Evolutionary conservation across 2,113 vertebrate genomes (phyloP).

Genomic region (Theristicus caerulescens): DNA sequence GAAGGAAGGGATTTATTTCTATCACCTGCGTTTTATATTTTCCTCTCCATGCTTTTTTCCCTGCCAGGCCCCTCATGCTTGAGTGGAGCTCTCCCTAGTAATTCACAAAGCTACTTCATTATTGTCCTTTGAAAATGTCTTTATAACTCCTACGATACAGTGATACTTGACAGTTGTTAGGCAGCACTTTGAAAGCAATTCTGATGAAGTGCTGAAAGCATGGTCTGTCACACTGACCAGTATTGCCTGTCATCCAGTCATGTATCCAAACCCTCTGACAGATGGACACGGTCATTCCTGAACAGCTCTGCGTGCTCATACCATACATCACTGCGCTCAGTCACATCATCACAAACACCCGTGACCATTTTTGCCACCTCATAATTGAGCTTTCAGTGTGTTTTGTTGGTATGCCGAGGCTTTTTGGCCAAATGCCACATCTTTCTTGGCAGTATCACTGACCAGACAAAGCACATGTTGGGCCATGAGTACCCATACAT

Average conservation of each 20-base stretch:
- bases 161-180: not conserved
- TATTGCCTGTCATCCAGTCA: slow-evolving; percentile 9
- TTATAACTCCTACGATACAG: not conserved
- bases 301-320: not conserved
- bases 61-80: not conserved
- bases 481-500: not conserved
- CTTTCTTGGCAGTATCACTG: slow-evolving; percentile 12
- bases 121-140: slow-evolving; percentile 3
- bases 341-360: not conserved
- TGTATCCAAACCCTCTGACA: not conserved
- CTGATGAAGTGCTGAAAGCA: slow-evolving; percentile 30
- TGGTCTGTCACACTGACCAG: slow-evolving; percentile 14
- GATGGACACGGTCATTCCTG: not conserved
- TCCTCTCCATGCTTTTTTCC: not conserved
- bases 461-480: slow-evolving; percentile 40
- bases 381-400: slow-evolving; percentile 16
- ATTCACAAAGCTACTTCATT: not conserved
- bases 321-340: not conserved
- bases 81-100: not conserved
- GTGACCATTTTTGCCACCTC: not conserved
- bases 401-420: not conserved
- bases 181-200: not conserved
- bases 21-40: not conserved
- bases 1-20: not conserved
- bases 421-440: slow-evolving; percentile 24